Evolutionary conservation across 92 coral and sea anemone species (phyloP).

Genomic region (Epizoanthus rinbou): DNA sequence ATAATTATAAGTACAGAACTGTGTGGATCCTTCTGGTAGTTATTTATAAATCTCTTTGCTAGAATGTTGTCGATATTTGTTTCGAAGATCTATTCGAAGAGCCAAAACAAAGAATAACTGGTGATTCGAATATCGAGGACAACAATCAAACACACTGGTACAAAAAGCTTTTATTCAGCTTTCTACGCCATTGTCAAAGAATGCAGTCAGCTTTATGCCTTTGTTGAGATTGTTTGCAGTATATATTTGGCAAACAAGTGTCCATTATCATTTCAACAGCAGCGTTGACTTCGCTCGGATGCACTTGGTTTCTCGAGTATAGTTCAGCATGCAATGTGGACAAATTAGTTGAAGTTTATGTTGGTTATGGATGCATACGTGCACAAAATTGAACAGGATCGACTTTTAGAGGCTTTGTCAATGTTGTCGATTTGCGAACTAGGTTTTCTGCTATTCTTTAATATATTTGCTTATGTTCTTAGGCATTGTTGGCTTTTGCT

Average conservation of each 20-base stretch:
- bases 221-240: slow-evolving; percentile 16
- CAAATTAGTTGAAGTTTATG: too few relatives aligned
- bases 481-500: slow-evolving; percentile 11
- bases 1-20: too few relatives aligned
- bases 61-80: slow-evolving; percentile 35
- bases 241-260: slow-evolving; percentile 20
- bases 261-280: slow-evolving; percentile 24
- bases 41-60: slow-evolving; percentile 29
- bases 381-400: too few relatives aligned
- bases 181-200: slow-evolving; percentile 3
- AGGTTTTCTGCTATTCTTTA: not conserved
- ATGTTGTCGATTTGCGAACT: not conserved
- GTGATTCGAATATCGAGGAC: slow-evolving; percentile 21
- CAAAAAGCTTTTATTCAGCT: slow-evolving; percentile 8
- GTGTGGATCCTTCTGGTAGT: slow-evolving; percentile 14
- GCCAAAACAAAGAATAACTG: slow-evolving; percentile 1
- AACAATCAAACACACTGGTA: slow-evolving; percentile 21
- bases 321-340: too few relatives aligned
- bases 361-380: too few relatives aligned
- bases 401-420: too few relatives aligned
- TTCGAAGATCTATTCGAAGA: slow-evolving; percentile 20
- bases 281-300: too few relatives aligned
- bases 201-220: not conserved
- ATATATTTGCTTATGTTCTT: not conserved
- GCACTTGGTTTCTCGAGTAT: too few relatives aligned